A percentile compares a stretch with the other conserved stretches of the same genome.
These are phyloP conservation scores for Setipinna tenuifilis DNA, from an alignment of 2,797 vertebrate genomes.

Conservation along the genomic window DNA sequence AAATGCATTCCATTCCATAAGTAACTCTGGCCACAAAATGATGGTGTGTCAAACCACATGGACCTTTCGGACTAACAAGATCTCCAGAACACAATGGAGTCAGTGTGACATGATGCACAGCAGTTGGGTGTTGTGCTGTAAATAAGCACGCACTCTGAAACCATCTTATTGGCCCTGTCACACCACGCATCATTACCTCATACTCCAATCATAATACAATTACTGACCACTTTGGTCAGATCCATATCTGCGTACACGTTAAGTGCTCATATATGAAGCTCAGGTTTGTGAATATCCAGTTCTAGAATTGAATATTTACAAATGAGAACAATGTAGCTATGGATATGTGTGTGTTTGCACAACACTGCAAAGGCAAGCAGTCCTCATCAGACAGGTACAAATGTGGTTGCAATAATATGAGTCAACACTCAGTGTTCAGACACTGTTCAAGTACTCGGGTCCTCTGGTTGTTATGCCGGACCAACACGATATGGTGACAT, in stretches of 20 bases:
- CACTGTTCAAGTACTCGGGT: no score
- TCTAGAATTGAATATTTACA: background rate
- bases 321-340: background rate
- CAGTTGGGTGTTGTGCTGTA: background rate
- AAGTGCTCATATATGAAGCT: background rate
- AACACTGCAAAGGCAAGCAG: background rate
- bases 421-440: no score
- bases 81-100: background rate
- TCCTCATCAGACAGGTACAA: no score
- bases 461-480: no score
- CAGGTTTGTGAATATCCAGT: background rate
- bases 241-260: background rate
- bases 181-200: background rate
- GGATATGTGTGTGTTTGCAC: background rate
- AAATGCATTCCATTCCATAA: constrained; percentile 3
- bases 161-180: background rate
- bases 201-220: background rate
- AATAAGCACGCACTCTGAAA: background rate
- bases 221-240: background rate
- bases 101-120: background rate
- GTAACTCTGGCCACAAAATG: background rate
- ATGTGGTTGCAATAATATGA: no score
- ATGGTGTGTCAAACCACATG: background rate
- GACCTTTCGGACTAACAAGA: background rate
- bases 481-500: background rate